Conservation (phyloP, 1,140 invertebrate genomes). For the Telenomus remus region DNA sequence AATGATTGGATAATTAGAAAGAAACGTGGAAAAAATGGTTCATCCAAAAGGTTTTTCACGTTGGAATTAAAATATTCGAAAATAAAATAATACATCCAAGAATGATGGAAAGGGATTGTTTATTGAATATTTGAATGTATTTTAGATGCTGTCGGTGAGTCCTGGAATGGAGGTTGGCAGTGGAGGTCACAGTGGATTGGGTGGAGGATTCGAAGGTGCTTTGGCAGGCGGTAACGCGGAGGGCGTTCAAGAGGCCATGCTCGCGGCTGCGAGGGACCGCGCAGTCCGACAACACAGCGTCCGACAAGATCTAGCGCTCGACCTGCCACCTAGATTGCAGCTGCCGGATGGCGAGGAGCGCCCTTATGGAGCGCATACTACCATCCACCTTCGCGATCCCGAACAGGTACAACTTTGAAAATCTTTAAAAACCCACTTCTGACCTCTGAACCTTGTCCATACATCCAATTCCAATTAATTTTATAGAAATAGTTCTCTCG, state of each 20-base stretch:
- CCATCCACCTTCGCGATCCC: conserved; percentile 79
- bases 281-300: conserved; percentile 78
- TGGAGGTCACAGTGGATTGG: conserved; percentile 76
- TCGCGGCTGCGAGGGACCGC: conserved; percentile 76
- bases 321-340: conserved; percentile 81
- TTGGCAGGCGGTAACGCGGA: conserved; percentile 51
- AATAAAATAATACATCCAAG: too few species aligned
- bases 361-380: conserved; percentile 78
- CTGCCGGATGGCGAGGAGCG: conserved; percentile 84
- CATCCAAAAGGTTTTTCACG: too few species aligned
- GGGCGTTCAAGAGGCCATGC: conserved; percentile 69
- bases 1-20: too few species aligned
- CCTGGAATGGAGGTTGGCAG: conserved; percentile 77
- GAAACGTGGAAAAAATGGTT: too few species aligned
- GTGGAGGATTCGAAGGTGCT: conserved; percentile 73
- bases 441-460: too few species aligned
- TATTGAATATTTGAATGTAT: conserved; percentile 5
- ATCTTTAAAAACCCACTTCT: too few species aligned
- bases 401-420: conserved; percentile 74
- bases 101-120: too few species aligned
- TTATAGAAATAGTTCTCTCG: too few species aligned
- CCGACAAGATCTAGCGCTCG: conserved; percentile 79
- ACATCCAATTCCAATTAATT: too few species aligned
- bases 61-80: too few species aligned
- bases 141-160: conserved; percentile 80